Conservation (phyloP, 1,140 invertebrate species). For the Drosophila obscura region DNA sequence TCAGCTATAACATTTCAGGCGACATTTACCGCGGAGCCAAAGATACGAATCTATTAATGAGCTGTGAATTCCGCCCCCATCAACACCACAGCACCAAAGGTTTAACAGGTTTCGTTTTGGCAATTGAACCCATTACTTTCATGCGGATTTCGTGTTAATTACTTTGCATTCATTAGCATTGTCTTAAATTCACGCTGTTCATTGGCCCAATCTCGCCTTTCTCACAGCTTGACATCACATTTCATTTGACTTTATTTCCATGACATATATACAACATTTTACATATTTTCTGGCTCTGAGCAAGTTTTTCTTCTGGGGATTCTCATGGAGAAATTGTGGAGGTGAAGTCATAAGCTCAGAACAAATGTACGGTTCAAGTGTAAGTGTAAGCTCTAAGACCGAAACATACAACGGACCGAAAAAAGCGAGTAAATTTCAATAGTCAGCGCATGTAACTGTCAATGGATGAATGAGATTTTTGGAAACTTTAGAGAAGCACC, state of each 20-base stretch:
- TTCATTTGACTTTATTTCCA: slow-evolving; percentile 23
- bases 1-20: slow-evolving; percentile 52
- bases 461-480: no score
- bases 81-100: neutral
- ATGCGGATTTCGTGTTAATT: slow-evolving; percentile 78
- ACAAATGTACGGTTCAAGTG: neutral
- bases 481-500: no score
- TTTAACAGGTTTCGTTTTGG: slow-evolving; percentile 60
- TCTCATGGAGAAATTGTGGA: neutral
- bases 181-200: slow-evolving; percentile 68
- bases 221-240: slow-evolving; percentile 56
- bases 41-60: slow-evolving; percentile 74
- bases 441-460: no score
- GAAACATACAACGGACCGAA: no score
- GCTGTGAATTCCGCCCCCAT: slow-evolving; percentile 53
- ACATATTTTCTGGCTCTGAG: slow-evolving; percentile 37
- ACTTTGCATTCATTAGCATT: slow-evolving; percentile 75
- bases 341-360: neutral
- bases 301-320: slow-evolving; percentile 25
- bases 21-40: slow-evolving; percentile 50
- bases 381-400: no score
- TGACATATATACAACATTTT: slow-evolving; percentile 30
- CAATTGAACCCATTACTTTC: slow-evolving; percentile 75
- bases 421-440: no score
- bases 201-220: slow-evolving; percentile 58